These are phyloP conservation scores for Eupithecia subfuscata DNA, from an alignment of 2,888 invertebrate genomes.

Conservation along the genomic window DNA sequence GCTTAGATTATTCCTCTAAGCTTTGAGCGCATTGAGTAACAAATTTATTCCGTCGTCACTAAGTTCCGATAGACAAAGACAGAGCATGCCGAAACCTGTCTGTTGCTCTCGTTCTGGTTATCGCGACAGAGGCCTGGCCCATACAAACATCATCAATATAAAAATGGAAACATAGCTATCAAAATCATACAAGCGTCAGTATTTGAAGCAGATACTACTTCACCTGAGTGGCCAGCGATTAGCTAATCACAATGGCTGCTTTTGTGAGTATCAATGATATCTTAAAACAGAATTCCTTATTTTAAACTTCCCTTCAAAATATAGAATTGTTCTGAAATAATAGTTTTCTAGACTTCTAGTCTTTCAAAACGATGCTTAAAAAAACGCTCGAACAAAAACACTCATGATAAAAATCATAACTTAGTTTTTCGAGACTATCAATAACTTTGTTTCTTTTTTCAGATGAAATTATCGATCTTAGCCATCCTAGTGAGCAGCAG, in stretches of 20 bases:
- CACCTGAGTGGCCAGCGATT: constrained; percentile 77
- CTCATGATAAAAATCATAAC: too few species aligned
- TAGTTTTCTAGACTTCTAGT: neutral
- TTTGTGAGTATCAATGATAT: constrained; percentile 67
- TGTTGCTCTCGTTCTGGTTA: constrained; percentile 65
- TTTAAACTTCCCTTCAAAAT: neutral
- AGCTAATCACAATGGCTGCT: constrained; percentile 80
- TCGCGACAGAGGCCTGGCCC: constrained; percentile 56
- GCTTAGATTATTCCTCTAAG: constrained; percentile 40
- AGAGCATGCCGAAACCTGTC: constrained; percentile 66
- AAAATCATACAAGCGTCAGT: constrained; percentile 74
- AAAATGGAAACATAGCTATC: constrained; percentile 70
- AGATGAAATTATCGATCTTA: constrained; percentile 75
- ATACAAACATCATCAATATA: constrained; percentile 67
- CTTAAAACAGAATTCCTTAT: neutral
- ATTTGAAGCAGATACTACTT: constrained; percentile 72
- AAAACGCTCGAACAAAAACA: too few species aligned
- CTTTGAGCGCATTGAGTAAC: constrained; percentile 67
- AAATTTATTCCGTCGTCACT: constrained; percentile 67
- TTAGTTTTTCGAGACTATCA: neutral
- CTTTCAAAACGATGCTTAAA: neutral
- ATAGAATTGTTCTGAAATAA: neutral
- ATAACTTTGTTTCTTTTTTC: constrained; percentile 53
- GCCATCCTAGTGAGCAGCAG: constrained; percentile 74
- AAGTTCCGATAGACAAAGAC: constrained; percentile 76